Evolutionary conservation across 2,113 vertebrate genomes (phyloP).

Genomic region (Lophotis ruficrista): DNA sequence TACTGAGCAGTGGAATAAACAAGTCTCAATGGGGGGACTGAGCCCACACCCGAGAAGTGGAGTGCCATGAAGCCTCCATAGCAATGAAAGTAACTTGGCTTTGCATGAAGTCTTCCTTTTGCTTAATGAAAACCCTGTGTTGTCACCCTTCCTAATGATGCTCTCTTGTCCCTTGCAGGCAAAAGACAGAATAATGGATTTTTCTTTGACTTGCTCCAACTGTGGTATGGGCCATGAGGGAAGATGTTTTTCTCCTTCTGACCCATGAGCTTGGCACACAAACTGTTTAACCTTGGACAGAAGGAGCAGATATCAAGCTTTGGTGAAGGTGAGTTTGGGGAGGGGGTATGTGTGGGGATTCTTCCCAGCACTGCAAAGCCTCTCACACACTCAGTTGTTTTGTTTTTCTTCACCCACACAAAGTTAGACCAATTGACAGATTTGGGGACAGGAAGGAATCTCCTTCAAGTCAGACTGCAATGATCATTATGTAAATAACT

Average conservation of each 20-base stretch:
- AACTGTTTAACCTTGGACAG: background rate
- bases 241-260: background rate
- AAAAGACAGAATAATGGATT: conserved; percentile 9
- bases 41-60: conserved; percentile 51
- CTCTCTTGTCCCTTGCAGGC: background rate
- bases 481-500: background rate
- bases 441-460: conserved; percentile 8
- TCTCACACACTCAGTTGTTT: background rate
- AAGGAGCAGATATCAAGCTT: background rate
- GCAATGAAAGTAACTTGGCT: conserved; percentile 63
- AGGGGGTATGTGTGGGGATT: background rate
- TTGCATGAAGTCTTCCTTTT: conserved; percentile 31
- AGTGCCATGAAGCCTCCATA: conserved; percentile 43
- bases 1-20: conserved; percentile 57
- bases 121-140: conserved; percentile 57
- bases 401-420: background rate
- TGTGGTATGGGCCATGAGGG: background rate
- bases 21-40: conserved; percentile 45
- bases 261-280: background rate
- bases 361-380: background rate
- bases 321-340: background rate
- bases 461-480: background rate
- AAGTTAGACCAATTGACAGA: background rate
- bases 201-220: background rate
- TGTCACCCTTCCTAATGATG: conserved; percentile 19